Conservation (phyloP, 2,888 invertebrate species). For the Tenodera sinensis region DNA sequence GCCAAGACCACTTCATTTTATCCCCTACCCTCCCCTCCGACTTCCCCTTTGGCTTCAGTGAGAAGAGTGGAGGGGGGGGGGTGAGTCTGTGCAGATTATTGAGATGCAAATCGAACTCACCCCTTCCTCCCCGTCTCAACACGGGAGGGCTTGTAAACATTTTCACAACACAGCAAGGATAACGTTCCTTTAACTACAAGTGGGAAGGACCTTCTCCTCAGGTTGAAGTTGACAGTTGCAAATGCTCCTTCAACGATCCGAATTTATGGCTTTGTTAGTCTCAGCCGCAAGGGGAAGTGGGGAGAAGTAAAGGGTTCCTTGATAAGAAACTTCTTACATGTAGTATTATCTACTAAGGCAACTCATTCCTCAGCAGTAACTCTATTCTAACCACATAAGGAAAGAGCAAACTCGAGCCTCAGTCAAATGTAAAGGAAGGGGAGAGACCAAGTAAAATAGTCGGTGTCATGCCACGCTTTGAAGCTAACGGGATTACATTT, state of each 20-base stretch:
- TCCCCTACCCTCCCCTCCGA: no score
- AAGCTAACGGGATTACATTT: no score
- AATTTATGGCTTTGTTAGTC: background rate
- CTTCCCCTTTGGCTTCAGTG: background rate
- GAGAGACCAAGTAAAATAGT: no score
- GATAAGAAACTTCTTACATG: no score
- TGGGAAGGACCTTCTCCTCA: background rate
- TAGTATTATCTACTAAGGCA: no score
- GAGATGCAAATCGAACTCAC: background rate
- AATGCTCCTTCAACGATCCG: background rate
- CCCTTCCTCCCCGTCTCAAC: background rate
- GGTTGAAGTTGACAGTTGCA: background rate
- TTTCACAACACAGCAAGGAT: background rate
- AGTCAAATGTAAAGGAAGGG: no score
- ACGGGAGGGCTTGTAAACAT: background rate
- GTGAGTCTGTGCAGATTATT: background rate
- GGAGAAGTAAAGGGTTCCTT: no score
- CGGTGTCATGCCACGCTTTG: no score
- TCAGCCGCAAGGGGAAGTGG: background rate
- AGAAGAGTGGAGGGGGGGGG: background rate
- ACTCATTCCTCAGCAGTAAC: no score
- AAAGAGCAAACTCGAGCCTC: no score
- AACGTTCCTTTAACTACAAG: background rate
- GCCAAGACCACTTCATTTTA: background rate
- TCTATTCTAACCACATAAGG: no score